These are phyloP conservation scores for Epicauta chinensis DNA, from an alignment of 1,140 invertebrate genomes.

Conservation along the genomic window DNA sequence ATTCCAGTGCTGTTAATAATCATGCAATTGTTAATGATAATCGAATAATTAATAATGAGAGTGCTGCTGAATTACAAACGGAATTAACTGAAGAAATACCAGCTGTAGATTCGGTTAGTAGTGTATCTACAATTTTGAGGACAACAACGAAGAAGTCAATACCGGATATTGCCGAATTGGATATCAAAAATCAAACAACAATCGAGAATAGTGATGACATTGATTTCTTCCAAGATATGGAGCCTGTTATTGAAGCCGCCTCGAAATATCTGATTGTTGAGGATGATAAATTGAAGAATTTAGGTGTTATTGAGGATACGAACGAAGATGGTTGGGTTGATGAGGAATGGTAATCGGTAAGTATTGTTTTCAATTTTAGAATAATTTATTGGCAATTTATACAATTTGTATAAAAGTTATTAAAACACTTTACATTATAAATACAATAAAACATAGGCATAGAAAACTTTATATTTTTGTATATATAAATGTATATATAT, in stretches of 20 bases:
- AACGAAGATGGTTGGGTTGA: conserved; percentile 38
- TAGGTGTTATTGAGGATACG: conserved; percentile 20
- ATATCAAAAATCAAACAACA: conserved; percentile 60
- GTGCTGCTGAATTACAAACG: not conserved
- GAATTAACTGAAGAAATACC: not conserved
- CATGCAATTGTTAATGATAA: conserved; percentile 17
- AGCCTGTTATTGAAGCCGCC: conserved; percentile 66
- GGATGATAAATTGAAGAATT: conserved; percentile 25
- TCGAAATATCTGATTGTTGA: conserved; percentile 37
- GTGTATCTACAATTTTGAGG: too few species aligned
- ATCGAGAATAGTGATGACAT: conserved; percentile 50
- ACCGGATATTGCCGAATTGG: conserved; percentile 62
- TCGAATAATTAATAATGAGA: conserved; percentile 26
- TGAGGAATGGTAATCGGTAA: conserved; percentile 26
- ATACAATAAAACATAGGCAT: conserved; percentile 29
- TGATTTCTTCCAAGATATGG: conserved; percentile 80
- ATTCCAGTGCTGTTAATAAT: conserved; percentile 39
- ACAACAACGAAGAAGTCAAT: conserved; percentile 39
- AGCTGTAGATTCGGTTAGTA: too few species aligned
- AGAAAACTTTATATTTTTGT: conserved; percentile 18
- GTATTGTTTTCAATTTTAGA: conserved; percentile 21
- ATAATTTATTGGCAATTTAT: conserved; percentile 32
- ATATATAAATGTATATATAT: conserved; percentile 15
- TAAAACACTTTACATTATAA: conserved; percentile 29
- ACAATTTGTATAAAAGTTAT: conserved; percentile 29